Percentiles rank a stretch among this genome's conserved stretches.
Conservation (phyloP, 2,797 vertebrate genomes). For the Acipenser oxyrinchus region DNA sequence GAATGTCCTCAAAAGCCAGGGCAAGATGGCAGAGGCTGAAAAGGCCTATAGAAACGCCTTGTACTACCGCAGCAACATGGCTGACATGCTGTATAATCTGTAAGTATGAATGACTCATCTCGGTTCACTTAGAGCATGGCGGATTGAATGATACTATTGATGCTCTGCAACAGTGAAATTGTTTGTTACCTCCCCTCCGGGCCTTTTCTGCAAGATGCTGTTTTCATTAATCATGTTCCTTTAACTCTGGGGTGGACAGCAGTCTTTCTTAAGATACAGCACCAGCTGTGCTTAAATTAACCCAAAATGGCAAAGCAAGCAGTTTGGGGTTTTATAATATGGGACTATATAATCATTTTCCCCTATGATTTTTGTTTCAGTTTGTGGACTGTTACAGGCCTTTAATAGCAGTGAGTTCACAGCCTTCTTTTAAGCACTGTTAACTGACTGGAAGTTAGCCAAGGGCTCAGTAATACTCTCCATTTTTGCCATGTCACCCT, state of each 20-base stretch:
- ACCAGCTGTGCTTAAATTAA: slow-evolving; percentile 31
- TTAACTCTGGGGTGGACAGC: slow-evolving; percentile 28
- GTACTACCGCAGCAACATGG: slow-evolving; percentile 98
- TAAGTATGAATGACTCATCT: slow-evolving; percentile 63
- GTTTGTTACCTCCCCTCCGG: slow-evolving; percentile 32
- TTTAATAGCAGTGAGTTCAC: no score
- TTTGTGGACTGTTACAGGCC: no score
- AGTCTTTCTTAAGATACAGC: slow-evolving; percentile 19
- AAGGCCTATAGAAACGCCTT: slow-evolving; percentile 92
- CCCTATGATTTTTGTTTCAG: no score
- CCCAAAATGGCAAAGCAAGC: slow-evolving; percentile 17
- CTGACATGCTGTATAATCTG: slow-evolving; percentile 99
- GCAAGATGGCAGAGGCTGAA: slow-evolving; percentile 89
- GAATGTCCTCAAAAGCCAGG: slow-evolving; percentile 98
- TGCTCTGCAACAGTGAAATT: slow-evolving; percentile 23
- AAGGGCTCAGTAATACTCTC: no score
- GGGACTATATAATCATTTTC: no score
- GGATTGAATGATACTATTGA: slow-evolving; percentile 28
- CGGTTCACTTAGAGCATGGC: background rate
- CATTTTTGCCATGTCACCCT: no score
- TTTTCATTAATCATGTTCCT: slow-evolving; percentile 45
- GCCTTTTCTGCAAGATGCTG: slow-evolving; percentile 28
- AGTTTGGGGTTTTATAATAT: no score
- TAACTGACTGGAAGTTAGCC: no score
- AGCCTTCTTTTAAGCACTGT: no score